Evolutionary conservation across 2,888 invertebrate genomes (phyloP).

Genomic region (Glaucopsyche alexis): DNA sequence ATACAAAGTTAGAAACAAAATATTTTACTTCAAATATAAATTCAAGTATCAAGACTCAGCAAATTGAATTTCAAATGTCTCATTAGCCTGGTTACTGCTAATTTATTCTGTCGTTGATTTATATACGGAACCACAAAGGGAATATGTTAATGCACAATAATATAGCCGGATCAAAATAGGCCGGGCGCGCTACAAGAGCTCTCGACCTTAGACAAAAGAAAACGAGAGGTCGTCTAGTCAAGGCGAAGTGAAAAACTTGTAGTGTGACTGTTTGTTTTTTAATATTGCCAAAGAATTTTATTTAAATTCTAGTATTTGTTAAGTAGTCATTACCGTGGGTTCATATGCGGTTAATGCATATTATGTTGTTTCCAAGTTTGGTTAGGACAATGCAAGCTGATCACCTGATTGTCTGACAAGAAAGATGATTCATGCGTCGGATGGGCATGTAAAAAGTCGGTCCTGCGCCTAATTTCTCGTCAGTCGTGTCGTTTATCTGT

Average conservation of each 20-base stretch:
- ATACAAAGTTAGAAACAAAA: not conserved
- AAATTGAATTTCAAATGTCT: constrained; percentile 26
- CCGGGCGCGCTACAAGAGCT: not conserved
- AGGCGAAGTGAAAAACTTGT: not conserved
- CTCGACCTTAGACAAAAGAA: constrained; percentile 18
- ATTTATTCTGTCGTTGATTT: constrained; percentile 24
- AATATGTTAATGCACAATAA: constrained; percentile 21
- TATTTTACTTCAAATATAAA: not conserved
- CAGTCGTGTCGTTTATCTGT: too few species aligned
- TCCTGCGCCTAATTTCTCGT: too few species aligned
- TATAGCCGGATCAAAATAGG: constrained; percentile 5
- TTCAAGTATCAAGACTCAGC: constrained; percentile 11
- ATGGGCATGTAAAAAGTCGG: too few species aligned
- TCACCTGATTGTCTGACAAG: too few species aligned
- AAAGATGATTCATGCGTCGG: too few species aligned
- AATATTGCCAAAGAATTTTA: too few species aligned
- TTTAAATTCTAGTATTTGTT: too few species aligned
- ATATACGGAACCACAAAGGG: constrained; percentile 23
- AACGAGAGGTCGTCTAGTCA: not conserved
- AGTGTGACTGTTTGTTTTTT: too few species aligned
- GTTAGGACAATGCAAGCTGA: too few species aligned
- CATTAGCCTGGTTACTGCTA: constrained; percentile 18
- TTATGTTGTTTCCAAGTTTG: too few species aligned
- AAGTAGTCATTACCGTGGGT: too few species aligned
- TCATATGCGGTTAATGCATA: too few species aligned